These are phyloP conservation scores for Ophion costatus DNA, from an alignment of 2,888 invertebrate species.

Conservation along the genomic window DNA sequence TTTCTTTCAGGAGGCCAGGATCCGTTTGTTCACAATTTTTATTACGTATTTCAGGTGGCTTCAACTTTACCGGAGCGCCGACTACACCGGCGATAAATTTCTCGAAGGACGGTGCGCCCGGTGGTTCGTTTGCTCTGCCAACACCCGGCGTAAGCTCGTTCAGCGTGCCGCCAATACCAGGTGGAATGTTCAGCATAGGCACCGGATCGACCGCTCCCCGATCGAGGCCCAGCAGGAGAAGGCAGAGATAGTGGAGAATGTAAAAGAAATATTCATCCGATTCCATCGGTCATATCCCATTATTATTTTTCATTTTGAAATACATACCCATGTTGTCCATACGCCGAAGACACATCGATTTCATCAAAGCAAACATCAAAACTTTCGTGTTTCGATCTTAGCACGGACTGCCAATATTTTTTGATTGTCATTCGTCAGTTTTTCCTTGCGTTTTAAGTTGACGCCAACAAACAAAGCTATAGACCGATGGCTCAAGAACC, in stretches of 20 bases:
- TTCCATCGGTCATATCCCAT: slow-evolving; percentile 17
- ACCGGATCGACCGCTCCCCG: slow-evolving; percentile 83
- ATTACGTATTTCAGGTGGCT: slow-evolving; percentile 72
- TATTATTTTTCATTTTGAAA: slow-evolving; percentile 32
- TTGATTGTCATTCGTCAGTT: slow-evolving; percentile 5
- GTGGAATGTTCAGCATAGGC: slow-evolving; percentile 84
- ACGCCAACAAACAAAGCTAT: background rate
- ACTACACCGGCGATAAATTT: slow-evolving; percentile 76
- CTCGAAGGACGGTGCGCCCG: slow-evolving; percentile 70
- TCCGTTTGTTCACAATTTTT: background rate
- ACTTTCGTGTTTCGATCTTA: slow-evolving; percentile 22
- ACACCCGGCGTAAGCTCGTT: slow-evolving; percentile 69
- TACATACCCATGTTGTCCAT: slow-evolving; percentile 19
- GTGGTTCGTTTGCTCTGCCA: slow-evolving; percentile 70
- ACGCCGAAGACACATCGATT: slow-evolving; percentile 31
- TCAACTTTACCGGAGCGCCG: slow-evolving; percentile 79
- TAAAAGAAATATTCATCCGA: slow-evolving; percentile 69
- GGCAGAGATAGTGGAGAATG: slow-evolving; percentile 82
- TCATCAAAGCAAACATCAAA: slow-evolving; percentile 17
- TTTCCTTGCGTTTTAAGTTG: slow-evolving; percentile 10
- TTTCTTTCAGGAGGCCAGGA: background rate
- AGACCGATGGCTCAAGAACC: background rate
- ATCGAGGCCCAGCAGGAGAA: slow-evolving; percentile 80
- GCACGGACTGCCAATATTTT: slow-evolving; percentile 50
- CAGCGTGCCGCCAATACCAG: slow-evolving; percentile 62